Percentiles rank a stretch among this genome's conserved stretches.
These are phyloP conservation scores for Chlorospingus flavigularis DNA, from an alignment of 2,797 vertebrate species.

Conservation along the genomic window DNA sequence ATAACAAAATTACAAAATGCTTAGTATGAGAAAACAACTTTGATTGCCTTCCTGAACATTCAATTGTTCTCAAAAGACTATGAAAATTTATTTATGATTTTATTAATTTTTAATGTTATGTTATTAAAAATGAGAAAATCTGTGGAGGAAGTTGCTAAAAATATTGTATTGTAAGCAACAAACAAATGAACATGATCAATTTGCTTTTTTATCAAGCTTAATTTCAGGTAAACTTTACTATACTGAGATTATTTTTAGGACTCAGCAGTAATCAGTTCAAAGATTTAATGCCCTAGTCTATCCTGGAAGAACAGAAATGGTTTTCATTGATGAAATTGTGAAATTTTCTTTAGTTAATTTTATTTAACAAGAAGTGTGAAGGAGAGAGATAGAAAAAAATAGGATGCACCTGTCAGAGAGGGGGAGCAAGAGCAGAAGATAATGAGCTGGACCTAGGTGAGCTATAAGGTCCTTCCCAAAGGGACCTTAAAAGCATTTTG, in stretches of 20 bases:
- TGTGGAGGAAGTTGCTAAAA: background rate
- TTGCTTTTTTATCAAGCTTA: background rate
- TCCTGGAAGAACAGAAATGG: background rate
- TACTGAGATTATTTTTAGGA: background rate
- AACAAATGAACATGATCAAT: rapidly evolving
- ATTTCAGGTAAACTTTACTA: background rate
- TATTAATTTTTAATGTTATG: background rate
- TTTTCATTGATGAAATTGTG: background rate
- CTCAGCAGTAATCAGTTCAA: background rate
- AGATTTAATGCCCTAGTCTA: background rate
- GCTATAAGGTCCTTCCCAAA: background rate
- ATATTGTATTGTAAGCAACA: background rate
- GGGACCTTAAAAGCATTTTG: background rate
- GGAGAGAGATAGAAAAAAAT: background rate
- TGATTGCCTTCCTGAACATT: background rate
- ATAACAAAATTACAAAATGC: background rate
- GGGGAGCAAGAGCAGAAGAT: background rate
- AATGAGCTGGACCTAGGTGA: background rate
- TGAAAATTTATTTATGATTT: background rate
- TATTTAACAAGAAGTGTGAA: background rate
- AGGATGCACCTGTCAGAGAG: background rate
- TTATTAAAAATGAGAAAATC: background rate
- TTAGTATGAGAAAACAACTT: background rate
- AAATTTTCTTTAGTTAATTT: background rate
- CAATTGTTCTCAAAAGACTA: background rate